Base-by-base conservation (phyloP, 2,113 vertebrate genomes). In the Melanerpes aurifrons region DNA sequence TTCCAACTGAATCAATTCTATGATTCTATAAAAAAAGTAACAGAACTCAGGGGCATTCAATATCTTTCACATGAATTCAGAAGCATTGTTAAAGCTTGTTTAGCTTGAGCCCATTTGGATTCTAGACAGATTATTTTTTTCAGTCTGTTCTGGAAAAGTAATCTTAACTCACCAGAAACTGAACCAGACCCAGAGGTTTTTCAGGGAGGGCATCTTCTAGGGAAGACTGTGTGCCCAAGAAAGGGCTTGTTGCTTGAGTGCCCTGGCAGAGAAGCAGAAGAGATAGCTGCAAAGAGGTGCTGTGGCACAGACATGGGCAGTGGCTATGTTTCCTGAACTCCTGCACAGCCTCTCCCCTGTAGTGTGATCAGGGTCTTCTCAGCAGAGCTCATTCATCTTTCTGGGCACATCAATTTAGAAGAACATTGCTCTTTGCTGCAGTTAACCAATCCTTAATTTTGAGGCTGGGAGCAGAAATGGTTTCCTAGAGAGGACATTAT, bases 41-140 rank as follows among this genome's bases (percentile, higher is more conserved):
- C 0, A 2, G 18, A 68, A 16, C 40, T 93, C 45, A 75, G 37
- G 31, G 66, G 50, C 16, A 7, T 86, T 68, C 87, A 75, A 31
- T 62, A 86, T 66, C n/a, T 92, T 87, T 37, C 11, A 21, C 66
- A 69, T 48, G 56, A 71, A 90, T 75, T 86, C 57, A 72, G 73
- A 48, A 72, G 29, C 15, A n/a, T 76, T 93, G 81, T 75, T 59
- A 78, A 91, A 83, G 8, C 10, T 50, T 66, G 4, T 53, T 86
- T 72, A 69, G 31, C 50, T 75, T 37, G 7, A 81, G 3, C 10
- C 32, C 20, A 5, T 92, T 86, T 3, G 0, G 87, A 50, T 74
- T 87, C 0, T 43, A 63, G 12, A 50, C 26, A 69, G 37, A 14
- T n/a, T 45, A 61, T 84, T 75, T 86, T 86, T 79, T 84, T 72